Percentiles rank a stretch among this genome's conserved stretches.
phyloP scores from a whole-genome alignment of 1,140 invertebrate species.

The Probaryconus sp. region DNA sequence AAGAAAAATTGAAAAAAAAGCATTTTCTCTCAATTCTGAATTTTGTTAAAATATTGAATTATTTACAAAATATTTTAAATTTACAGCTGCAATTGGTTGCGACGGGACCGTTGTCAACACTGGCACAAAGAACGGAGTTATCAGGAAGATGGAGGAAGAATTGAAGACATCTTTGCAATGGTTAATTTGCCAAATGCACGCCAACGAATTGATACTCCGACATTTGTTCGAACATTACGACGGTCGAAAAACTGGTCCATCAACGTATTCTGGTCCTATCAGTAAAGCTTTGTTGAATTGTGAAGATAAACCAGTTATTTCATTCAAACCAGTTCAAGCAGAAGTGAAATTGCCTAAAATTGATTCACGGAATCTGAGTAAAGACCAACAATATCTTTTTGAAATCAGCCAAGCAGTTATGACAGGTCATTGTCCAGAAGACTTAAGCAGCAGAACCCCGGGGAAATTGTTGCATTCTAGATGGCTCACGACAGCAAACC shows the following conservation, averaged over 20 bases:
- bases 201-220: conserved; percentile 63
- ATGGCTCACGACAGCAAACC: conserved; percentile 52
- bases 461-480: conserved; percentile 25
- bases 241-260: conserved; percentile 61
- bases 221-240: conserved; percentile 64
- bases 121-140: conserved; percentile 60
- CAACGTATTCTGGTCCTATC: conserved; percentile 55
- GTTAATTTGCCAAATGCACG: conserved; percentile 62
- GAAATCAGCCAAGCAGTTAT: conserved; percentile 40
- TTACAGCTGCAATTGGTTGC: conserved; percentile 59
- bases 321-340: conserved; percentile 36
- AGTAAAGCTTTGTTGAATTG: conserved; percentile 31
- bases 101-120: conserved; percentile 67
- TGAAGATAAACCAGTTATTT: conserved; percentile 39
- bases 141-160: conserved; percentile 49
- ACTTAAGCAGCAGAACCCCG: conserved; percentile 30
- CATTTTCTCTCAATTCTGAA: too few relatives aligned
- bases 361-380: conserved; percentile 23
- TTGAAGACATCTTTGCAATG: conserved; percentile 53
- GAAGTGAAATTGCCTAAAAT: conserved; percentile 27
- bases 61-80: too few relatives aligned
- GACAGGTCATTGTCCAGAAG: conserved; percentile 28
- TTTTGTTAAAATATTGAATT: too few relatives aligned
- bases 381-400: conserved; percentile 48
- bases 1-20: too few relatives aligned